Evolutionary conservation across 2,888 invertebrate species (phyloP), one percentile per base, ranked within the genome.

Genomic region (Frankliniella fusca): DNA sequence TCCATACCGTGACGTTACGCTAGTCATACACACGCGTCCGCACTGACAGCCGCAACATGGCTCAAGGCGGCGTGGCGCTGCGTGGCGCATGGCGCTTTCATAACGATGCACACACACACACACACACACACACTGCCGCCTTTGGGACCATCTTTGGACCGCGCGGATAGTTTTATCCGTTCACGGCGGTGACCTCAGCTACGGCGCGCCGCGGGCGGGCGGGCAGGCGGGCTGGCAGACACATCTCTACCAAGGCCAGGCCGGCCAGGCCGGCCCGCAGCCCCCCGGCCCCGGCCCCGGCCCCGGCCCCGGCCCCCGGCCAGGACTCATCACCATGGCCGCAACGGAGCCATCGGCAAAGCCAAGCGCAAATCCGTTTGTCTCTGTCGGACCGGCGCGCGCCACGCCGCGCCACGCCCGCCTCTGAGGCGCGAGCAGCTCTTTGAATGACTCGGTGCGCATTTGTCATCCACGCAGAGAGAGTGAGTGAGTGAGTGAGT

Each of bases 401-500:
- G 70, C 70, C 0, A 23, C 11, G 38, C 38, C 5, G 0, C 54
- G 54, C 54, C 54, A 38, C 38, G 5, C 38, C 38, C 38, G 38
- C 38, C 38, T 38, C 38, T 2, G 38, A 38, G 38, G 38, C 2
- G 38, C 38, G 38, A 2, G 38, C 38, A 38, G 38, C 38, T n/a
- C n/a, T 38, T 38, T 5, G 38, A 38, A 38, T 5, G 38, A 38
- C 38, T 38, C 38, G 38, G 38, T 38, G 38, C 38, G 38, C 38
- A 38, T 38, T 38, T 38, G 38, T 38, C 38, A 38, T 38, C 38
- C 5, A 38, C 38, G 5, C 38, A 38, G 28, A 38, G 28, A 38
- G 65, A 38, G 65, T 15, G 61, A 27, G 61, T 20, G 81, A 38
- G 81, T 27, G 65, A 65, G 81, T 27, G 81, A 8, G 70, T n/a